These are phyloP conservation scores for Drosophila biarmipes DNA, from an alignment of 1,140 invertebrate genomes.

Conservation along the genomic window DNA sequence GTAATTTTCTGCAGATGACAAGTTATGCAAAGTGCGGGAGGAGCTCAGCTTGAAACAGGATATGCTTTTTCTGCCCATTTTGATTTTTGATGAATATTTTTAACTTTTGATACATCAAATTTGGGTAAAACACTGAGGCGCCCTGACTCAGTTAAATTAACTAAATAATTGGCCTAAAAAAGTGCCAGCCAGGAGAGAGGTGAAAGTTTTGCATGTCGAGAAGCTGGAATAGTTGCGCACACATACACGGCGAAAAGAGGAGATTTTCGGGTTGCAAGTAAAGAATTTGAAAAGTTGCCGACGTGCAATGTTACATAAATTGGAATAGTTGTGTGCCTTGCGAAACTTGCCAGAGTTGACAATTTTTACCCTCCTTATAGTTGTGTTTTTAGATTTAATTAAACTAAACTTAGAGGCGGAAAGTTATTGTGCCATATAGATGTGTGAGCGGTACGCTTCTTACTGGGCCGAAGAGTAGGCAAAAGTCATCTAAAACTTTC, in stretches of 20 bases:
- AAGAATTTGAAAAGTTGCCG: constrained; percentile 42
- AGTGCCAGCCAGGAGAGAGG: constrained; percentile 10
- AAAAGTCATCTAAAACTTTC: constrained; percentile 81
- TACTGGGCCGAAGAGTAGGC: constrained; percentile 56
- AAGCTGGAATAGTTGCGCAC: constrained; percentile 17
- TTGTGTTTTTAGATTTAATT: constrained; percentile 60
- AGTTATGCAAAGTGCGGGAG: constrained; percentile 60
- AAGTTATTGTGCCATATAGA: constrained; percentile 58
- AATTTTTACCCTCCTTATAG: constrained; percentile 26
- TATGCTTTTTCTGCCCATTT: constrained; percentile 1
- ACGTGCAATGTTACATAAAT: constrained; percentile 68
- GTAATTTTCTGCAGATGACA: constrained; percentile 71
- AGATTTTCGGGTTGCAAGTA: constrained; percentile 1
- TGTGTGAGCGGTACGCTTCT: constrained; percentile 28
- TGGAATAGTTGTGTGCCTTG: constrained; percentile 72
- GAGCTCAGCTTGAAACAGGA: constrained; percentile 37
- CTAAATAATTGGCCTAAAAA: constrained; percentile 38
- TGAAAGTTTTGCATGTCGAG: constrained; percentile 20
- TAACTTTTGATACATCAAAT: constrained; percentile 22
- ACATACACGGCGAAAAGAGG: constrained; percentile 7
- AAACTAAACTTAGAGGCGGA: constrained; percentile 70
- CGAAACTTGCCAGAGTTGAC: constrained; percentile 59
- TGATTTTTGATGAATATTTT: constrained; percentile 2
- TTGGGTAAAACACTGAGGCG: not conserved
- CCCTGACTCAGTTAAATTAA: constrained; percentile 41